Evolutionary conservation across 2,888 invertebrate genomes (phyloP), one percentile per base, ranked within the genome.

Genomic region (Lithophane semibrunnea): DNA sequence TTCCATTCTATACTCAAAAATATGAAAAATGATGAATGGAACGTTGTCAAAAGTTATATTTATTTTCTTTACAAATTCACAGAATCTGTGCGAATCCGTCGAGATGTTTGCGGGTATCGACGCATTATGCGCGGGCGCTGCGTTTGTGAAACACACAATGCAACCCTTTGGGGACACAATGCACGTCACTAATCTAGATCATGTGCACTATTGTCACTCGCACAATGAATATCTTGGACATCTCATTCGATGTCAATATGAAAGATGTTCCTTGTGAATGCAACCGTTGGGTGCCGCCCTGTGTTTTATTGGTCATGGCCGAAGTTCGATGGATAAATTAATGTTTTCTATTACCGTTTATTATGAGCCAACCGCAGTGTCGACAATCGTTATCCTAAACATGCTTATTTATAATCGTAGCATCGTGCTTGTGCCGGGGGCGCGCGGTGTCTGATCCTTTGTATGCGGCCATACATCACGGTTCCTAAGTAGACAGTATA

Each of bases 401-500:
- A 94, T 93, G 93, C 91, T 93, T 94, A 94, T 94, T 95, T 95
- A 95, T 96, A 96, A 96, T 95, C 94, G 93, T 92, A 93, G 93
- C 92, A 91, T 90, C 93, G 90, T 89, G 90, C 86, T 82, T 70
- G 89, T 87, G 94, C 92, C 93, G 89, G 86, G 88, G 93, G 96
- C 94, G 82, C 79, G 92, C 95, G 95, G 95, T 94, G 95, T 96
- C 95, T 92, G 92, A 92, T 93, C 96, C 96, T 96, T 96, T 96
- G 96, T 93, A 90, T 90, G 91, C 86, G 89, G 88, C 93, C 96
- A 96, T 96, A 96, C 96, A 96, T 96, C 96, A 96, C 96, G 89
- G 90, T 77, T 90, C 92, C 94, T 96, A 96, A 96, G 96, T 96
- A 96, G 96, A 96, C 96, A 96, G 95, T 96, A 96, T 96, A 96